A percentile compares a stretch with the other conserved stretches of the same genome.
These are phyloP conservation scores for Melieria picta DNA, from an alignment of 2,888 invertebrate genomes.

Conservation along the genomic window DNA sequence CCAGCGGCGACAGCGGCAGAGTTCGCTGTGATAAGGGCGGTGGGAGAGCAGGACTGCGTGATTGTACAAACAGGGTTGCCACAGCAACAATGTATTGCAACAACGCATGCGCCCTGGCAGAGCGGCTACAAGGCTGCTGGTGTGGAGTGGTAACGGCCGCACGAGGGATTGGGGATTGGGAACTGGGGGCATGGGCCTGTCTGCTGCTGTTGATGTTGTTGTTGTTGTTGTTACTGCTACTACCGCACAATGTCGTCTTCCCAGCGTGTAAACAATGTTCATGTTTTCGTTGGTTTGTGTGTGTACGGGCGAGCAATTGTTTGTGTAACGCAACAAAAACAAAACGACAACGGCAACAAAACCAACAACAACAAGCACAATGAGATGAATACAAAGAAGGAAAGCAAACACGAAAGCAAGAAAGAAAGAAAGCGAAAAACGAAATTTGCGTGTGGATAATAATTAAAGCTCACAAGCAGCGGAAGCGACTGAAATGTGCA, in stretches of 20 bases:
- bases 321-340: background rate
- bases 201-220: too few relatives aligned
- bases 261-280: conserved; percentile 41
- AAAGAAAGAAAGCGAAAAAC: too few relatives aligned
- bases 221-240: too few relatives aligned
- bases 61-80: conserved; percentile 57
- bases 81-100: conserved; percentile 55
- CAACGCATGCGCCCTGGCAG: conserved; percentile 58
- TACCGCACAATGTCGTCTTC: conserved; percentile 35
- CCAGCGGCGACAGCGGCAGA: too few relatives aligned
- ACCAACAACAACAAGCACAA: too few relatives aligned
- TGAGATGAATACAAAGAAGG: background rate
- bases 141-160: too few relatives aligned
- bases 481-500: too few relatives aligned
- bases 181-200: too few relatives aligned
- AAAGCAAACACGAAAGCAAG: background rate
- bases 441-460: conserved; percentile 29
- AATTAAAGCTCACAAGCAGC: conserved; percentile 19
- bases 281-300: background rate
- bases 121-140: conserved; percentile 9
- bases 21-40: too few relatives aligned
- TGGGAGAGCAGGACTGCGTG: background rate
- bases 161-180: too few relatives aligned
- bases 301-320: conserved; percentile 5
- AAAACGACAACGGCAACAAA: too few relatives aligned